Conservation (phyloP, 2,888 invertebrate species). For the Polymixis flavicincta region DNA sequence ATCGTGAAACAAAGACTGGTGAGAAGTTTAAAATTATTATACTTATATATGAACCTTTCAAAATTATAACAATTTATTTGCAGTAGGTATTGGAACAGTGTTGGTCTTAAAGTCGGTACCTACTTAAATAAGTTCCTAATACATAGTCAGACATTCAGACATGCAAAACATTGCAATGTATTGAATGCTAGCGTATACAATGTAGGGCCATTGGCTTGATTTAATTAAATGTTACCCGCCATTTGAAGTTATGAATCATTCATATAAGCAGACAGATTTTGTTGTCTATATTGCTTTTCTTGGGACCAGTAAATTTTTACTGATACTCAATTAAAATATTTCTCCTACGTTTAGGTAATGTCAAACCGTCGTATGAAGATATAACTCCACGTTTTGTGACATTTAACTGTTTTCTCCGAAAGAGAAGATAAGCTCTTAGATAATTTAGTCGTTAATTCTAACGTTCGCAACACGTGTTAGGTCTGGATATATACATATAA, state of each 20-base stretch:
- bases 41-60: neutral
- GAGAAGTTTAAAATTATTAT: neutral
- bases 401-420: constrained; percentile 42
- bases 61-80: too few relatives aligned
- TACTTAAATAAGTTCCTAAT: too few relatives aligned
- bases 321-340: neutral
- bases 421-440: constrained; percentile 38
- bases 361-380: constrained; percentile 22
- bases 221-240: too few relatives aligned
- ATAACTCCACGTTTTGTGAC: constrained; percentile 9
- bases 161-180: too few relatives aligned
- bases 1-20: neutral
- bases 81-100: too few relatives aligned
- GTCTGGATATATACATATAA: neutral
- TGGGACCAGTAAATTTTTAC: constrained; percentile 1
- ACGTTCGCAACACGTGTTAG: constrained; percentile 31
- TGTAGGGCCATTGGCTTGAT: too few relatives aligned
- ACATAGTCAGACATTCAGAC: too few relatives aligned
- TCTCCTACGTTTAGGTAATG: neutral
- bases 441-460: constrained; percentile 42
- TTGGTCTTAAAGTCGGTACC: too few relatives aligned
- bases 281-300: constrained; percentile 6
- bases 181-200: too few relatives aligned
- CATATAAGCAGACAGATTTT: neutral
- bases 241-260: too few relatives aligned